These are phyloP conservation scores for Marmota monax DNA, from an alignment of 2,113 vertebrate species.

Conservation along the genomic window DNA sequence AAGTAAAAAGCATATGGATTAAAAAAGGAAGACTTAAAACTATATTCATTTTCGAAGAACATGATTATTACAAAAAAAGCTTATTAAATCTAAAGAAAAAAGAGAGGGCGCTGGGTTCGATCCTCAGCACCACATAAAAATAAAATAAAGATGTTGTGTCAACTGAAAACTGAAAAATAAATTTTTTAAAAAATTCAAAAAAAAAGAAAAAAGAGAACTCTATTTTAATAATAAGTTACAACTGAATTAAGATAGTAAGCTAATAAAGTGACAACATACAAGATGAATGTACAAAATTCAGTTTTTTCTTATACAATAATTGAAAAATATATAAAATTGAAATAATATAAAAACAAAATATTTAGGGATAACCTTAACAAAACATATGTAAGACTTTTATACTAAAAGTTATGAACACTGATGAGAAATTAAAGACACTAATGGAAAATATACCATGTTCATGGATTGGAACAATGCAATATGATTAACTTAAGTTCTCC, in stretches of 20 bases:
- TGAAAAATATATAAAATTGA: neutral
- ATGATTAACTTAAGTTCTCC: neutral
- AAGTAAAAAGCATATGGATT: neutral
- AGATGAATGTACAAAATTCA: conserved; percentile 4
- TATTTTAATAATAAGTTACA: neutral
- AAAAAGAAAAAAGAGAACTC: neutral
- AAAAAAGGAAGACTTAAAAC: conserved; percentile 3
- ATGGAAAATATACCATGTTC: neutral
- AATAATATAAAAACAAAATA: conserved; percentile 44
- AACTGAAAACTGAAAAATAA: too few species aligned
- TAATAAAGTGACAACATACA: neutral
- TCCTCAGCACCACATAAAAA: too few species aligned
- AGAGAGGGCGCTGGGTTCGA: neutral
- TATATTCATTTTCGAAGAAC: conserved; percentile 33
- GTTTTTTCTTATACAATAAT: conserved; percentile 12
- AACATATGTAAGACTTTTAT: neutral
- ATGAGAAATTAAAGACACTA: conserved; percentile 2
- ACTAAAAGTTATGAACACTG: conserved; percentile 13
- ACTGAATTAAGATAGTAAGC: neutral
- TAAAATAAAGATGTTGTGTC: too few species aligned
- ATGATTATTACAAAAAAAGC: neutral
- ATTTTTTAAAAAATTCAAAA: too few species aligned
- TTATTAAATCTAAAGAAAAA: neutral
- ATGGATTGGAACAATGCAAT: neutral
- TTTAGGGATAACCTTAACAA: neutral